Evolutionary conservation across 2,113 vertebrate genomes (phyloP).

Genomic region (Pantherophis guttatus): DNA sequence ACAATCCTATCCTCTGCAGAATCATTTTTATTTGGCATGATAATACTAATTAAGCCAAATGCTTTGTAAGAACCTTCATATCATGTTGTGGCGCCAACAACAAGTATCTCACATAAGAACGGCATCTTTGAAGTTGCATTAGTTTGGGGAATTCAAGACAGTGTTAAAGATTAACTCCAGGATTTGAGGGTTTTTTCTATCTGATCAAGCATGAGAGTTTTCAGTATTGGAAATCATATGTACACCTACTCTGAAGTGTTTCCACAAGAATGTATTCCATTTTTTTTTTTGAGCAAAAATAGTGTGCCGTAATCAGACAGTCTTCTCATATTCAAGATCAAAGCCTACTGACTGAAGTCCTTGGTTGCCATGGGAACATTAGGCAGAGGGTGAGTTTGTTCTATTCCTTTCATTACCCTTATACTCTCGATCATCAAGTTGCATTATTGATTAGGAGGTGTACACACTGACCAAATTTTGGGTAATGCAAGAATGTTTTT

Average conservation of each 20-base stretch:
- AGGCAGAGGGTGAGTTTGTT: constrained; percentile 46
- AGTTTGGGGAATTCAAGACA: neutral
- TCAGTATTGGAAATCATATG: constrained; percentile 33
- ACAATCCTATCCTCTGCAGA: neutral
- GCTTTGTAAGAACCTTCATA: neutral
- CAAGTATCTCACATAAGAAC: neutral
- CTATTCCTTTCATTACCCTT: constrained; percentile 49
- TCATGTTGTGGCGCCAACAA: neutral
- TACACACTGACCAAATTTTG: constrained; percentile 42
- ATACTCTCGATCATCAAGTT: constrained; percentile 45
- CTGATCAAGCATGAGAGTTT: constrained; percentile 45
- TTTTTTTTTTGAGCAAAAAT: constrained; percentile 35
- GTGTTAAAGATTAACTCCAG: constrained; percentile 17
- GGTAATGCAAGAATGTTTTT: constrained; percentile 31
- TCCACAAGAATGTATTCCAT: constrained; percentile 53
- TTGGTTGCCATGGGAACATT: constrained; percentile 49
- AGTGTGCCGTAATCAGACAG: constrained; percentile 54
- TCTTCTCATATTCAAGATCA: constrained; percentile 58
- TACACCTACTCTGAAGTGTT: constrained; percentile 53
- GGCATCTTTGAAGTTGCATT: neutral
- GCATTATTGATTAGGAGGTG: constrained; percentile 32
- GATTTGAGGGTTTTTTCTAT: constrained; percentile 6
- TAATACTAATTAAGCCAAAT: neutral
- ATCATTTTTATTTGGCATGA: neutral
- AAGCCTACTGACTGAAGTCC: constrained; percentile 54